phyloP scores from a whole-genome alignment of 2,797 vertebrate genomes.

The Premnoplex brunnescens region DNA sequence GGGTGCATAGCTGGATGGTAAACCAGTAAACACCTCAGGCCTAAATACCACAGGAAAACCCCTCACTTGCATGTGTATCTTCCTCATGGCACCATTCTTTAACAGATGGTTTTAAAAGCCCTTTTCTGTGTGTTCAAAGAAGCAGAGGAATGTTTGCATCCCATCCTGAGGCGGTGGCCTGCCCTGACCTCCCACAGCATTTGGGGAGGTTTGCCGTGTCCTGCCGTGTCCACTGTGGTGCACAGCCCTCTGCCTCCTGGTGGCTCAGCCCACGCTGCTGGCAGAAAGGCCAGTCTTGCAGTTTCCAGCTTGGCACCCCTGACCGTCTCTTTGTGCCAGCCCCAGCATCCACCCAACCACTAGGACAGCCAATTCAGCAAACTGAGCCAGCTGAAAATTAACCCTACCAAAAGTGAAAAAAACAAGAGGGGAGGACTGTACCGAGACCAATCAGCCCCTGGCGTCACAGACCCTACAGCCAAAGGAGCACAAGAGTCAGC shows the following conservation, averaged over 20 bases:
- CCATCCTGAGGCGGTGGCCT: neutral
- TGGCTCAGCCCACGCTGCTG: neutral
- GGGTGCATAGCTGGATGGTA: neutral
- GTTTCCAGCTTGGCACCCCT: neutral
- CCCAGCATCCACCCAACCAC: neutral
- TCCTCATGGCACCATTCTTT: neutral
- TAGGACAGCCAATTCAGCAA: accelerated
- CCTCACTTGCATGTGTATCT: constrained; percentile 12
- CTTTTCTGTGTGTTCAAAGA: constrained; percentile 2
- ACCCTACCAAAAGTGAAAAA: neutral
- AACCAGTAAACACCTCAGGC: constrained; percentile 40
- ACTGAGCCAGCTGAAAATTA: neutral
- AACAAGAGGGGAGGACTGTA: neutral
- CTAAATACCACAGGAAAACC: constrained; percentile 57
- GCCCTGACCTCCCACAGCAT: neutral
- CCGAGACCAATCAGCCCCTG: neutral
- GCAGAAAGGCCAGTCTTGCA: neutral
- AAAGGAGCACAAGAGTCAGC: constrained; percentile 24
- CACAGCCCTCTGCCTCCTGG: neutral
- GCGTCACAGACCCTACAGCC: neutral
- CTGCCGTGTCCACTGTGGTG: neutral
- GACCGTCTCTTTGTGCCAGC: neutral
- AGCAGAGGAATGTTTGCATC: neutral
- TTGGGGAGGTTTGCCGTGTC: neutral
- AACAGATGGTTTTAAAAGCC: neutral